phyloP scores from a whole-genome alignment of 1,140 invertebrate species.

The Zaprionus davidi region DNA sequence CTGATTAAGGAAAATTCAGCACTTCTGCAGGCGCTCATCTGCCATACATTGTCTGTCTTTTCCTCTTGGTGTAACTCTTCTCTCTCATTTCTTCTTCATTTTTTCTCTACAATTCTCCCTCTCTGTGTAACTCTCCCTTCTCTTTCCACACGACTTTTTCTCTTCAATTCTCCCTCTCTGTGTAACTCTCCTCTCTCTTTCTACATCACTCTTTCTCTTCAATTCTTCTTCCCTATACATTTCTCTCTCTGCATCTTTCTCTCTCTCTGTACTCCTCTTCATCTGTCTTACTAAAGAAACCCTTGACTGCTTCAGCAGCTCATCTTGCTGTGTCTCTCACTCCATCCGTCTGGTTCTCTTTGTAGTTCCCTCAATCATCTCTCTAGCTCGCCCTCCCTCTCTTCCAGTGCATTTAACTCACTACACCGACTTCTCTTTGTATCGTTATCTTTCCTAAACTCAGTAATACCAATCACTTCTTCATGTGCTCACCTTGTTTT shows the following conservation, averaged over 20 bases:
- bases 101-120: neutral
- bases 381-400: neutral
- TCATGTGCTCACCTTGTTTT: neutral
- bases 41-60: neutral
- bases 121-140: neutral
- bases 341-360: neutral
- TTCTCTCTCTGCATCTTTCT: neutral
- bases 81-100: too few species aligned
- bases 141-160: neutral
- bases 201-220: neutral
- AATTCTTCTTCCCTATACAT: neutral
- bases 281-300: neutral
- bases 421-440: neutral
- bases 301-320: neutral
- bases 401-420: neutral
- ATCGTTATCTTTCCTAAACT: neutral
- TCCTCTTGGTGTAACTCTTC: neutral
- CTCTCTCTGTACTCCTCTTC: neutral
- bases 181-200: neutral
- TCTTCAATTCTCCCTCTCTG: neutral
- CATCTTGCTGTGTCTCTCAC: neutral
- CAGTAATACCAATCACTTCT: neutral
- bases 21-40: neutral
- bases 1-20: neutral
- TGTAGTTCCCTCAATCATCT: neutral